These are phyloP conservation scores for Hedya salicella DNA, from an alignment of 2,888 invertebrate genomes.

Conservation along the genomic window DNA sequence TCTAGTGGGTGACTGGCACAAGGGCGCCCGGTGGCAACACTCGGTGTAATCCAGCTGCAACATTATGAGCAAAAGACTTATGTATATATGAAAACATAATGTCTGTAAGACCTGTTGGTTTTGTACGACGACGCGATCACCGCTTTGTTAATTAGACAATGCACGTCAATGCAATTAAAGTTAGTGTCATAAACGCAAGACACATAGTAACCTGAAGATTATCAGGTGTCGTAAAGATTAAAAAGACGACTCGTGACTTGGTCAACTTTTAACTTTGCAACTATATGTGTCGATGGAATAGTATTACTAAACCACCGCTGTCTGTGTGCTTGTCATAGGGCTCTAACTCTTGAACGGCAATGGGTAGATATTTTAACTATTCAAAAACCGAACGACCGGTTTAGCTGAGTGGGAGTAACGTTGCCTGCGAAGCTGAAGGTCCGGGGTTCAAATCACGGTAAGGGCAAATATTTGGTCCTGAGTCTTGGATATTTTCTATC, in stretches of 20 bases:
- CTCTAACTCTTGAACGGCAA: no score
- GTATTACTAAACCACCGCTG: no score
- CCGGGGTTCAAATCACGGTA: no score
- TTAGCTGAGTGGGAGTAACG: no score
- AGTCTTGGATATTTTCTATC: no score
- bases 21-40: conserved; percentile 30
- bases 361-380: no score
- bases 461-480: no score
- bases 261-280: conserved; percentile 4
- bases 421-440: no score
- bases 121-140: not conserved
- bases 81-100: not conserved
- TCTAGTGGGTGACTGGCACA: conserved; percentile 35
- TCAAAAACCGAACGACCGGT: no score
- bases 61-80: not conserved
- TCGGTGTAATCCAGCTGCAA: conserved; percentile 9
- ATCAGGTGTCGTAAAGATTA: conserved; percentile 22
- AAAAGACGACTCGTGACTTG: conserved; percentile 10
- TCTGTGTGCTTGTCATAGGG: no score
- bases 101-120: not conserved
- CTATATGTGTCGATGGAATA: no score
- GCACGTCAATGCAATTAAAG: conserved; percentile 37
- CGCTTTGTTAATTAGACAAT: conserved; percentile 34
- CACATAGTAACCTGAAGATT: conserved; percentile 1
- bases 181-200: conserved; percentile 6